A percentile compares a stretch with the other conserved stretches of the same genome.
Conservation (phyloP, 1,140 invertebrate genomes). For the Drosophila ogumai region DNA sequence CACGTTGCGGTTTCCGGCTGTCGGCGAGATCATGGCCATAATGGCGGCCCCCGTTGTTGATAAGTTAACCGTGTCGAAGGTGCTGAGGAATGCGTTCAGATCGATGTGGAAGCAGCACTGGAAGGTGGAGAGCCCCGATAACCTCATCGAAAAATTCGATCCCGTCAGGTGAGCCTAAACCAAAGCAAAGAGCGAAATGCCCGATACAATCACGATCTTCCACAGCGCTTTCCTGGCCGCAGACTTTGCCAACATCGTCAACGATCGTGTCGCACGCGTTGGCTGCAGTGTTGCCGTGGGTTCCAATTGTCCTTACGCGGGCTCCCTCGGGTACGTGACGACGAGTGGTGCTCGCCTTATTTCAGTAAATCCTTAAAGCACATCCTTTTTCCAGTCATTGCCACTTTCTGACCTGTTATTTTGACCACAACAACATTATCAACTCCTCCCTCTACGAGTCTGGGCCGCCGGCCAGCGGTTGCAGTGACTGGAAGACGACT, state of each 20-base stretch:
- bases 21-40: conserved; percentile 31
- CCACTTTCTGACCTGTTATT: conserved; percentile 52
- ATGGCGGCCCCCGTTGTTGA: not conserved
- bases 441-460: conserved; percentile 31
- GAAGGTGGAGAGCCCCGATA: conserved; percentile 15
- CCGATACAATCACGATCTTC: not conserved
- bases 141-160: conserved; percentile 3
- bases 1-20: conserved; percentile 39
- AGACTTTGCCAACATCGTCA: conserved; percentile 44
- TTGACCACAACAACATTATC: conserved; percentile 42
- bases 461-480: conserved; percentile 27
- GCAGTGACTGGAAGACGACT: conserved; percentile 17
- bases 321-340: not conserved
- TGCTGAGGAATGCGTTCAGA: conserved; percentile 17
- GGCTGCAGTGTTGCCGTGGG: conserved; percentile 47
- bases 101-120: conserved; percentile 43
- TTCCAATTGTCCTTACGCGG: conserved; percentile 6
- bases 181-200: not conserved
- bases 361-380: not conserved
- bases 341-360: too few species aligned
- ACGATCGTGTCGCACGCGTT: conserved; percentile 55
- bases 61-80: not conserved
- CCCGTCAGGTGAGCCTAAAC: conserved; percentile 10
- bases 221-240: conserved; percentile 9
- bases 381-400: conserved; percentile 23